Conservation (phyloP, 1,140 invertebrate species). For the Brachionus sp. region DNA sequence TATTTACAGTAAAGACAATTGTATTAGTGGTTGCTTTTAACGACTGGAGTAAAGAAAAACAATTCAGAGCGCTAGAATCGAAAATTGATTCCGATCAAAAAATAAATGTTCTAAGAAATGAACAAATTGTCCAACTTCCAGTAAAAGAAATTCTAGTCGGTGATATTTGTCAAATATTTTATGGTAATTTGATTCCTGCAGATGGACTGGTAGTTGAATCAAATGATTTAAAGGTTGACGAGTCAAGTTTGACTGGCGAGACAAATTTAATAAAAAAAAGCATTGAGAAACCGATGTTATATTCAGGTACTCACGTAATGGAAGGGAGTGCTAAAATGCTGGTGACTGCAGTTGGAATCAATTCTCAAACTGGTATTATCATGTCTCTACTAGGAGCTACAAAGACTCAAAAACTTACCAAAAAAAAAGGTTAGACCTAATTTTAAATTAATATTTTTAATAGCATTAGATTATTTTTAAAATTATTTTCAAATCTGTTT, state of each 20-base stretch:
- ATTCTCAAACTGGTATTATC: slow-evolving; percentile 98
- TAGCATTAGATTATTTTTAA: not conserved
- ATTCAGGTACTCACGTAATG: slow-evolving; percentile 98
- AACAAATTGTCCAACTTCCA: slow-evolving; percentile 84
- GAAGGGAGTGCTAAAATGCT: slow-evolving; percentile 99
- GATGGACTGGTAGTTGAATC: slow-evolving; percentile 97
- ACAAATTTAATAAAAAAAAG: slow-evolving; percentile 99
- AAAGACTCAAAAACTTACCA: not conserved
- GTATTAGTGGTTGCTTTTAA: slow-evolving; percentile 97
- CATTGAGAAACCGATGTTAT: slow-evolving; percentile 83
- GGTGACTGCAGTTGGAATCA: slow-evolving; percentile 94
- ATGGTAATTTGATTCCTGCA: slow-evolving; percentile 85
- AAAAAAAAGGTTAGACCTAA: not conserved
- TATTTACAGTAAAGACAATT: slow-evolving; percentile 94
- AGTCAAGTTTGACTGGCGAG: slow-evolving; percentile 96
- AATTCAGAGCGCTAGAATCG: slow-evolving; percentile 91
- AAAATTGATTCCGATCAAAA: slow-evolving; percentile 98
- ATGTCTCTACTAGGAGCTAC: slow-evolving; percentile 85
- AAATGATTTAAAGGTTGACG: slow-evolving; percentile 97
- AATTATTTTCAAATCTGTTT: not conserved
- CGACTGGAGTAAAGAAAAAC: slow-evolving; percentile 97
- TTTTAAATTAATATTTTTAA: not conserved
- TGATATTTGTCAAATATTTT: slow-evolving; percentile 84
- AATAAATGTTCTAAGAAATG: slow-evolving; percentile 88
- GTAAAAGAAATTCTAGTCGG: slow-evolving; percentile 96